Evolutionary conservation across 2,888 invertebrate genomes (phyloP).

Genomic region (Apotomis capreana): DNA sequence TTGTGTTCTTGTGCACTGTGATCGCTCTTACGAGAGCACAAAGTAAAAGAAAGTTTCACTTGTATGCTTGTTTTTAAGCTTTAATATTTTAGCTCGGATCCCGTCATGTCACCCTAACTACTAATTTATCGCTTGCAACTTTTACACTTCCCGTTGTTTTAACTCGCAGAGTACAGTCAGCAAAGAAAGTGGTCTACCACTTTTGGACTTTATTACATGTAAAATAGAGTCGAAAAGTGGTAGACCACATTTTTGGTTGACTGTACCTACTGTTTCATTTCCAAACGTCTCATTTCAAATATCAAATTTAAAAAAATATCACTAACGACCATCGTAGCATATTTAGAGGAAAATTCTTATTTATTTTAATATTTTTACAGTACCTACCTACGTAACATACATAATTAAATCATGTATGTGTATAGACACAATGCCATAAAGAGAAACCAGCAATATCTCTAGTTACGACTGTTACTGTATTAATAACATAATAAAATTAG

Average conservation of each 20-base stretch:
- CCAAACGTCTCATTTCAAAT: too few species aligned
- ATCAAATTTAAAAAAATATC: too few species aligned
- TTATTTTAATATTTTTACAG: too few species aligned
- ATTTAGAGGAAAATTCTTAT: too few species aligned
- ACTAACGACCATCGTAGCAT: too few species aligned
- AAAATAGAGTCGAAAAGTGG: too few species aligned
- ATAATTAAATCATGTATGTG: background rate
- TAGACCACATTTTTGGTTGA: too few species aligned
- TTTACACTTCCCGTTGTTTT: constrained; percentile 52
- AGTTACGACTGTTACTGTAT: constrained; percentile 2
- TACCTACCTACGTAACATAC: constrained; percentile 58
- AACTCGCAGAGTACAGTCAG: too few species aligned
- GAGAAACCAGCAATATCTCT: background rate
- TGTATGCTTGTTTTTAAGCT: constrained; percentile 43
- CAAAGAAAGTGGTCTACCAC: too few species aligned
- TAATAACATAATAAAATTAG: constrained; percentile 18
- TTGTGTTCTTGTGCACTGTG: background rate
- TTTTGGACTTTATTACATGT: too few species aligned
- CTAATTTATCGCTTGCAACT: constrained; percentile 52
- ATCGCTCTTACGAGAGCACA: background rate
- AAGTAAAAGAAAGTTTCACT: constrained; percentile 38
- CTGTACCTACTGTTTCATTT: too few species aligned
- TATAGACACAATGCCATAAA: background rate
- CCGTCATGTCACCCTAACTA: constrained; percentile 47
- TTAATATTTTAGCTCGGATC: constrained; percentile 56